Evolutionary conservation across 2,797 vertebrate genomes (phyloP).

Genomic region (Halcyon chelicuti): DNA sequence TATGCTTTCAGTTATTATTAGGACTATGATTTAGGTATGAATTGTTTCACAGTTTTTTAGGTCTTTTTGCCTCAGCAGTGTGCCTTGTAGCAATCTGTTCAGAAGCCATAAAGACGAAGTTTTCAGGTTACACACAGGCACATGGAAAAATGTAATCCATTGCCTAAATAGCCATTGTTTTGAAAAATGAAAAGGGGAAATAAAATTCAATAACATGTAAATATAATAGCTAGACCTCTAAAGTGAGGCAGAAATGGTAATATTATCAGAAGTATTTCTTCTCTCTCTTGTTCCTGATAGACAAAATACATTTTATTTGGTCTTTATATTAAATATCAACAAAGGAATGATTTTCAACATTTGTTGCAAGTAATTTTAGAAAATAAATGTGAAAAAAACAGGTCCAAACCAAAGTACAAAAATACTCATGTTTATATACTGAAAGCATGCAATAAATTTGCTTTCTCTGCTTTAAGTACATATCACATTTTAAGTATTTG

Average conservation of each 20-base stretch:
- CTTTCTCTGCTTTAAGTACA: neutral
- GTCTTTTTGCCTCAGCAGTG: neutral
- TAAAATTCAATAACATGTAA: neutral
- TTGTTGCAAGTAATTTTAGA: neutral
- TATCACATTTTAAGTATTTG: neutral
- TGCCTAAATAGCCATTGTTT: neutral
- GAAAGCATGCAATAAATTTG: neutral
- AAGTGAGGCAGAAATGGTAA: neutral
- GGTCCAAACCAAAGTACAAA: neutral
- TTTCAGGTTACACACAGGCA: neutral
- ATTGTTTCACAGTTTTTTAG: neutral
- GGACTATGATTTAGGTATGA: neutral
- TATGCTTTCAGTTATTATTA: neutral
- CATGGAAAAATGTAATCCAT: neutral
- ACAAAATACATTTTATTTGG: neutral
- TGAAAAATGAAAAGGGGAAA: neutral
- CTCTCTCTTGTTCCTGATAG: neutral
- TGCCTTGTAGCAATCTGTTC: neutral
- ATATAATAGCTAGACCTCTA: neutral
- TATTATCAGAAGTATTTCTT: neutral
- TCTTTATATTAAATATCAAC: neutral
- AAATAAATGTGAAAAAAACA: neutral
- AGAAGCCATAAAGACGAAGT: neutral
- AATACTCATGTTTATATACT: neutral
- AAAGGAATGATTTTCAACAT: neutral